These are phyloP conservation scores for Cyclargus thomasi DNA, from an alignment of 1,140 invertebrate genomes.

Conservation along the genomic window DNA sequence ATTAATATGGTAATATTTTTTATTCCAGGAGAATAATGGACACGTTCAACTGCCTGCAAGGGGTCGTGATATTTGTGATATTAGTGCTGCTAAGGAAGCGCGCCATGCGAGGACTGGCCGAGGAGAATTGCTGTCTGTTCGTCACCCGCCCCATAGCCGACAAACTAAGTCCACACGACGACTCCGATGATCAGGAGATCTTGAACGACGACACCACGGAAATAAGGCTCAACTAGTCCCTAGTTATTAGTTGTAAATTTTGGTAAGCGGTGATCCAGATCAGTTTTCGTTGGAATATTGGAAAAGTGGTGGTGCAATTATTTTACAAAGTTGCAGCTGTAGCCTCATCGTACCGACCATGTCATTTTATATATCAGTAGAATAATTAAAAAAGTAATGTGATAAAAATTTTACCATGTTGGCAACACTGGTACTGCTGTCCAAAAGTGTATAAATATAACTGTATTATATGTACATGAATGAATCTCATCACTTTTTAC, in stretches of 20 bases:
- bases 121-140: conserved; percentile 52
- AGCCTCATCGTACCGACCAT: no score
- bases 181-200: conserved; percentile 68
- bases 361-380: no score
- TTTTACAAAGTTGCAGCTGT: neutral
- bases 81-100: conserved; percentile 77
- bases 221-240: conserved; percentile 47
- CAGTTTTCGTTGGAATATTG: neutral
- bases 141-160: conserved; percentile 60
- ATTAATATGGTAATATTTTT: conserved; percentile 13
- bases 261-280: neutral
- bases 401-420: no score
- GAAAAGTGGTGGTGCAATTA: neutral
- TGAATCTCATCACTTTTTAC: no score
- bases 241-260: neutral
- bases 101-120: conserved; percentile 75
- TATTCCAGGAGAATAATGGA: conserved; percentile 78
- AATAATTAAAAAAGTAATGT: no score
- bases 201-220: conserved; percentile 59
- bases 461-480: no score
- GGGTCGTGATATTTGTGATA: conserved; percentile 80
- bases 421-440: no score
- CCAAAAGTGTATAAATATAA: no score
- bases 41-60: conserved; percentile 79
- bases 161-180: conserved; percentile 76